Conservation (phyloP, 2,888 invertebrate genomes). For the Philaethria dido region DNA sequence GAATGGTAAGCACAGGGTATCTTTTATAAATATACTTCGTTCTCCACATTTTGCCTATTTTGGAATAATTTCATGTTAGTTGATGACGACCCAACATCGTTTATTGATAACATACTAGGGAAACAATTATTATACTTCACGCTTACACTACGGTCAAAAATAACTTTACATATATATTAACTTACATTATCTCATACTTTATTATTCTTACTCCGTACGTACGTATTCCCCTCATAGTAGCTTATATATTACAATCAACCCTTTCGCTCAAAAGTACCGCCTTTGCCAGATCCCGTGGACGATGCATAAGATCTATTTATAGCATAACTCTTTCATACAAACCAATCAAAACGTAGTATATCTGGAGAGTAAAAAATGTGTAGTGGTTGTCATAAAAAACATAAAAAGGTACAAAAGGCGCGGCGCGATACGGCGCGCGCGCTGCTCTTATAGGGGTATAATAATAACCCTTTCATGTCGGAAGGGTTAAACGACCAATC, state of each 20-base stretch:
- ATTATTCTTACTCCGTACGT: no score
- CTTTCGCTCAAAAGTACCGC: conserved; percentile 55
- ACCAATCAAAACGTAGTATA: conserved; percentile 66
- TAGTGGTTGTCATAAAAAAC: conserved; percentile 67
- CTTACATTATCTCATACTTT: no score
- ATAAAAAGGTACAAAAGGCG: conserved; percentile 61
- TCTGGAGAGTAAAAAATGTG: conserved; percentile 64
- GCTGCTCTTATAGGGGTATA: conserved; percentile 65
- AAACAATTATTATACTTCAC: no score
- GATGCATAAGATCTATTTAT: conserved; percentile 68
- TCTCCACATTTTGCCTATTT: no score
- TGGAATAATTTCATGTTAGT: no score
- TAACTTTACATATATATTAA: no score
- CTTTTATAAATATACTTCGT: not conserved
- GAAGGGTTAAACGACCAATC: conserved; percentile 78
- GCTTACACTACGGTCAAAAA: no score
- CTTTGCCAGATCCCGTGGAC: conserved; percentile 54
- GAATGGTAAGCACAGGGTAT: not conserved
- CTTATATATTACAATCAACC: conserved; percentile 35
- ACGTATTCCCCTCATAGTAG: not conserved
- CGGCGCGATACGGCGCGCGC: conserved; percentile 62
- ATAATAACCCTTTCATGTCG: conserved; percentile 79
- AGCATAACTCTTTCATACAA: conserved; percentile 77
- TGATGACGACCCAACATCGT: no score
- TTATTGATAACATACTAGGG: no score